Conservation (phyloP, 2,888 invertebrate species). For the Deilephila porcellus region DNA sequence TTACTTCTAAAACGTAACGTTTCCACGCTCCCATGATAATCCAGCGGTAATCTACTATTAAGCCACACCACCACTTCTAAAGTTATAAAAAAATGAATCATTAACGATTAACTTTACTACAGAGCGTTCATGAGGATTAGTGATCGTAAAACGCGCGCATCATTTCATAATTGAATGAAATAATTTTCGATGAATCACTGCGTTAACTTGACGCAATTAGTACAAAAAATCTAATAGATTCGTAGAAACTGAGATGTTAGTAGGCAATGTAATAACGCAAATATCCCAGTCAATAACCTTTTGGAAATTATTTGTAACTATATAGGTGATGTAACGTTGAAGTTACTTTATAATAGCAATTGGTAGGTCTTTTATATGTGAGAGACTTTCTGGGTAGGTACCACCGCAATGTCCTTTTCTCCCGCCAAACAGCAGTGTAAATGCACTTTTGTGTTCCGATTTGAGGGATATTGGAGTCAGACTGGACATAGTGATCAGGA, state of each 20-base stretch:
- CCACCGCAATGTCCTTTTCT: no score
- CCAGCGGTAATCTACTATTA: no score
- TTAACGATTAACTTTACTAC: slow-evolving; percentile 6
- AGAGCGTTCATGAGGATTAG: background rate
- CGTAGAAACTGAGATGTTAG: background rate
- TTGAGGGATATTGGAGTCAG: no score
- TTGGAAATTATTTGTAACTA: background rate
- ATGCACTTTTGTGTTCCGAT: no score
- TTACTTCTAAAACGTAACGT: background rate
- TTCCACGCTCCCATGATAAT: slow-evolving; percentile 1
- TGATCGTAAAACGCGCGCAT: slow-evolving; percentile 18
- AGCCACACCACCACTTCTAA: background rate
- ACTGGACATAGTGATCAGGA: no score
- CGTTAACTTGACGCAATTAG: slow-evolving; percentile 2
- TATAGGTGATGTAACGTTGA: background rate
- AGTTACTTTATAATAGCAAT: no score
- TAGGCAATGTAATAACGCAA: background rate
- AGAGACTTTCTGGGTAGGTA: no score
- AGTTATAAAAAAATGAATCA: slow-evolving; percentile 13
- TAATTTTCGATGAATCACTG: background rate
- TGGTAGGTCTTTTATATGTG: no score
- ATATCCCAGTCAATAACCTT: background rate
- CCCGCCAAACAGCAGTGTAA: no score
- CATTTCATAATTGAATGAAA: slow-evolving; percentile 17
- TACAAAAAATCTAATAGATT: slow-evolving; percentile 10